These are phyloP conservation scores for Agonopterix heracliana DNA, from an alignment of 2,888 invertebrate species.

Conservation along the genomic window DNA sequence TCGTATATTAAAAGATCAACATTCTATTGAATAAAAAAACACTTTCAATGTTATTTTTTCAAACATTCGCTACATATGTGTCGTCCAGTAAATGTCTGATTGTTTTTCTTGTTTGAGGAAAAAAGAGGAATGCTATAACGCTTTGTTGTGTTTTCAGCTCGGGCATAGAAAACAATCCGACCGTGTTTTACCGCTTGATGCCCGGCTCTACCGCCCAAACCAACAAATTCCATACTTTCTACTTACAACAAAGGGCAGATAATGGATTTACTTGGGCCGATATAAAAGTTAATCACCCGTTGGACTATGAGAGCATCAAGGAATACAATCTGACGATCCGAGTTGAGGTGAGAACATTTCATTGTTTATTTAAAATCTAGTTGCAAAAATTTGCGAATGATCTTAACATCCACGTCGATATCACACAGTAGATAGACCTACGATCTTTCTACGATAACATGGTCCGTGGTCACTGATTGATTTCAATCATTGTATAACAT, in stretches of 20 bases:
- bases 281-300: slow-evolving; percentile 95
- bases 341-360: slow-evolving; percentile 85
- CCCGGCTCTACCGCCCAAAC: slow-evolving; percentile 97
- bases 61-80: slow-evolving; percentile 19
- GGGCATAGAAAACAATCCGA: slow-evolving; percentile 96
- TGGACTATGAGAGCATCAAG: slow-evolving; percentile 96
- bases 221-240: slow-evolving; percentile 96
- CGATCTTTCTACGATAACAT: too few relatives aligned
- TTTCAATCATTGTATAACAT: too few relatives aligned
- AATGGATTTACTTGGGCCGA: slow-evolving; percentile 97
- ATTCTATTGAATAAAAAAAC: neutral
- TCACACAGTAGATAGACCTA: too few relatives aligned
- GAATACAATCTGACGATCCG: slow-evolving; percentile 97
- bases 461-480: too few relatives aligned
- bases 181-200: slow-evolving; percentile 96
- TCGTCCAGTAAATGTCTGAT: slow-evolving; percentile 35
- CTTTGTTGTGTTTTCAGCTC: slow-evolving; percentile 80
- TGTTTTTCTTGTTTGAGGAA: slow-evolving; percentile 13
- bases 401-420: too few relatives aligned
- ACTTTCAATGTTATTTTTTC: slow-evolving; percentile 11
- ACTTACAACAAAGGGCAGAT: slow-evolving; percentile 94
- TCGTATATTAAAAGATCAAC: too few relatives aligned
- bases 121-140: slow-evolving; percentile 26
- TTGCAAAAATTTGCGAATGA: neutral
- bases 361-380: too few relatives aligned